Base-by-base conservation (phyloP, 64 coral and sea anemone species). In the Exaiptasia diaphana region DNA sequence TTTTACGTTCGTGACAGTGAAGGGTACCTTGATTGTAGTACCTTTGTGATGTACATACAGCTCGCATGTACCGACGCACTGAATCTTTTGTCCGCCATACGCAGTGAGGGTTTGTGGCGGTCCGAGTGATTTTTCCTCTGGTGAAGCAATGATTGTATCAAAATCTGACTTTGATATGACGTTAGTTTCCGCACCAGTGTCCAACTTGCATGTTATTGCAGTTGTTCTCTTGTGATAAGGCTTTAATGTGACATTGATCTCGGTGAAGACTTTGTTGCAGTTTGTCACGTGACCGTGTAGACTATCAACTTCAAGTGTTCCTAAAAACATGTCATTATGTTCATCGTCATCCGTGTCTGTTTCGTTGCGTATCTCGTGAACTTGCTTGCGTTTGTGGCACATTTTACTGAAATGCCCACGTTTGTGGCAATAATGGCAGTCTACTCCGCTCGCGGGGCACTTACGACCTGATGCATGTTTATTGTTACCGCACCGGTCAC, bases 121-220 rank as follows among this genome's bases (percentile, higher is more conserved):
- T 1, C 57, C 56, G 18, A 89, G 86, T 36, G 37, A 17, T 30
- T 62, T 81, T 26, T 74, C 21, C 6, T 50, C 11, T 20, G 77
- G 53, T 7, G 62, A 44, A 21, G 29, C 35, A 5, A 64, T 38
- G 8, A 89, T 49, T 53, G 50, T 75, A 0, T 91, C 20, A 58
- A 50, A 71, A 22, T 62, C 88, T 30, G 68, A 22, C 21, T 81
- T 53, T 23, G 75, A 85, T 0, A 86, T 79, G 2, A 86, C 64
- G 44, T 86, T 91, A 8, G 79, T 22, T 30, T 80, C 89, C 80
- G 82, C 82, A 28, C 50, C 74, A 8, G 65, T 85, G 56, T 91
- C 89, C 33, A 80, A 71, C 60, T 86, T 91, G 42, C 73, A 91
- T 29, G 22, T 10, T 46, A 84, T 54, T 21, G 61, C 26, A 25